These are phyloP conservation scores for Myiozetetes cayanensis DNA, from an alignment of 2,113 vertebrate species.

Conservation along the genomic window DNA sequence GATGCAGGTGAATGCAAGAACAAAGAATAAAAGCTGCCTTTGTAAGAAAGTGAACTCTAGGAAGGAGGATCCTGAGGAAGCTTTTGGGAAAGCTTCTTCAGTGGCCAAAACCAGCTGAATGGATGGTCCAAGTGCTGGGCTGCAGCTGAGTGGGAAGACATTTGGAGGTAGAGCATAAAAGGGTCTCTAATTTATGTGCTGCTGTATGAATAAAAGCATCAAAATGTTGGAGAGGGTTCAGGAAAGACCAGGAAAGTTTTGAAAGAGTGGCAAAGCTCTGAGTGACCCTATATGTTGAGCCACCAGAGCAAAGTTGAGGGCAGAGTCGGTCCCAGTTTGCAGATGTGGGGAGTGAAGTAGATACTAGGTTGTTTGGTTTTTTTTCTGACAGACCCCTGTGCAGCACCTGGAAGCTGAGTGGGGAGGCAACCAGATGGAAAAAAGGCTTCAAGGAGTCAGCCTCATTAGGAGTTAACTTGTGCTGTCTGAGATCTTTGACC, in stretches of 20 bases:
- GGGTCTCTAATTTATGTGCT: not conserved
- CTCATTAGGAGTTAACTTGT: not conserved
- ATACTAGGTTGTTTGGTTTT: not conserved
- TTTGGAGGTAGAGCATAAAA: not conserved
- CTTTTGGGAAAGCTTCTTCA: not conserved
- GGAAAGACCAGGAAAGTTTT: not conserved
- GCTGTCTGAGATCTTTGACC: not conserved
- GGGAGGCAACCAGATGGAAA: not conserved
- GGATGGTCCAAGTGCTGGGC: not conserved
- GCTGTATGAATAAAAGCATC: not conserved
- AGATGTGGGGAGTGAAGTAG: not conserved
- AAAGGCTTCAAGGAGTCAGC: not conserved
- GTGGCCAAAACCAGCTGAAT: not conserved
- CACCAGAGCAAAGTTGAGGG: not conserved
- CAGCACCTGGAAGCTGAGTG: not conserved
- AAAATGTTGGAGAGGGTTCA: not conserved
- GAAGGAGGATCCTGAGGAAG: not conserved
- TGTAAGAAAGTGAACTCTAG: not conserved
- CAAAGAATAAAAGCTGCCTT: not conserved
- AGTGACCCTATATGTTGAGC: fast-evolving
- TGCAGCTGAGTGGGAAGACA: not conserved
- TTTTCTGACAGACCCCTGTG: not conserved
- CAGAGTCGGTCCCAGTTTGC: not conserved
- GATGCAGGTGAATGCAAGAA: not conserved
- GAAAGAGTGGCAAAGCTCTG: not conserved